Evolutionary conservation across 2,113 vertebrate species (phyloP).

Genomic region (Hippocampus guttulatus): DNA sequence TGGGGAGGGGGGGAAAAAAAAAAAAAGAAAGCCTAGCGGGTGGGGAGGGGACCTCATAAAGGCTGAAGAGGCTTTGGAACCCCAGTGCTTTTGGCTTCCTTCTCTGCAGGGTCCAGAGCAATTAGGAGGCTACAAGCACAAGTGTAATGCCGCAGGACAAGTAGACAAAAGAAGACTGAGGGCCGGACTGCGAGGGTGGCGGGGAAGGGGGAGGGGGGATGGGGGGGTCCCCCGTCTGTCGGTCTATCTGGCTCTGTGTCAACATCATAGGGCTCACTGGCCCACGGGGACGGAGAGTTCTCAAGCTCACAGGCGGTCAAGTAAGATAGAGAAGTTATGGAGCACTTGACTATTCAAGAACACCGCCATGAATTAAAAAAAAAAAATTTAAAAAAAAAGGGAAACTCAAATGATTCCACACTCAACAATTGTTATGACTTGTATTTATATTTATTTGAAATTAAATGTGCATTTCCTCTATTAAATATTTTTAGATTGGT

Average conservation of each 20-base stretch:
- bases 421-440: not conserved
- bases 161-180: slow-evolving; percentile 65
- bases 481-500: too few relatives aligned
- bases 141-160: slow-evolving; percentile 68
- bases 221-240: slow-evolving; percentile 42
- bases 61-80: slow-evolving; percentile 45
- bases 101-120: slow-evolving; percentile 63
- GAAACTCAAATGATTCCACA: not conserved
- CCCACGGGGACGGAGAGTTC: slow-evolving; percentile 23
- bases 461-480: not conserved
- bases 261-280: slow-evolving; percentile 46
- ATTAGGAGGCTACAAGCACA: slow-evolving; percentile 67
- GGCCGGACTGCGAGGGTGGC: slow-evolving; percentile 41
- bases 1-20: slow-evolving; percentile 23
- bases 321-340: slow-evolving; percentile 10
- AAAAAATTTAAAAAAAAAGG: not conserved
- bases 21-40: slow-evolving; percentile 11
- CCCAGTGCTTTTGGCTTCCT: slow-evolving; percentile 31
- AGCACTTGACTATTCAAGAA: not conserved
- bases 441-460: not conserved
- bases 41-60: slow-evolving; percentile 6
- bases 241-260: slow-evolving; percentile 53
- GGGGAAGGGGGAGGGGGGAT: not conserved
- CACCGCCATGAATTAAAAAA: not conserved
- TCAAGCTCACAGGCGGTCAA: slow-evolving; percentile 24